phyloP scores from a whole-genome alignment of 1,140 invertebrate species.

The Ridgeia piscesae region DNA sequence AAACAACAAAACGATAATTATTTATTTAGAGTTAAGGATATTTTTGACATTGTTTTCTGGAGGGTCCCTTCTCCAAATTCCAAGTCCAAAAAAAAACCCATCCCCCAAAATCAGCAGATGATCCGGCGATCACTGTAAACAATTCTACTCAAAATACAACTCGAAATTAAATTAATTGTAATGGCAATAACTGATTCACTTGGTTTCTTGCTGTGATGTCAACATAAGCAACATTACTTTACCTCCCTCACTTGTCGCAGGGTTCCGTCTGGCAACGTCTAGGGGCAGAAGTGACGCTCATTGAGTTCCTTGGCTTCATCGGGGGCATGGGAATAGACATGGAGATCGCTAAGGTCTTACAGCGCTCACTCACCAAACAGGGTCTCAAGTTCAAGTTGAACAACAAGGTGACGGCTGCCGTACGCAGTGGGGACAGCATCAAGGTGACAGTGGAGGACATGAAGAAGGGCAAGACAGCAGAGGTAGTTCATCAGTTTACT shows the following conservation, averaged over 20 bases:
- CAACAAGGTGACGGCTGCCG: slow-evolving; percentile 90
- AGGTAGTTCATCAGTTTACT: slow-evolving; percentile 12
- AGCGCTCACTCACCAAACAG: slow-evolving; percentile 80
- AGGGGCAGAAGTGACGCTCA: slow-evolving; percentile 90
- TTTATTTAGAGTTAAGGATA: too few species aligned
- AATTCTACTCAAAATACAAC: too few species aligned
- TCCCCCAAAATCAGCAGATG: too few species aligned
- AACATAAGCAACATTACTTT: slow-evolving; percentile 21
- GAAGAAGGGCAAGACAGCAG: slow-evolving; percentile 74
- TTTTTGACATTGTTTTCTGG: too few species aligned
- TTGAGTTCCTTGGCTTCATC: slow-evolving; percentile 90
- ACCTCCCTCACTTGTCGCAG: slow-evolving; percentile 48
- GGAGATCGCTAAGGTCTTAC: slow-evolving; percentile 95
- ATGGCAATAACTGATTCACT: background rate
- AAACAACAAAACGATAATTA: too few species aligned
- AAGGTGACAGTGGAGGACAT: slow-evolving; percentile 80
- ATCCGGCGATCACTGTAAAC: background rate
- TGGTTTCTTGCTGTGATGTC: slow-evolving; percentile 24
- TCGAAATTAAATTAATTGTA: background rate
- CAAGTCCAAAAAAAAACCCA: too few species aligned
- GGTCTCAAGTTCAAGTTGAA: slow-evolving; percentile 93
- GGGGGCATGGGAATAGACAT: slow-evolving; percentile 95
- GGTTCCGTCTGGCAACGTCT: slow-evolving; percentile 92
- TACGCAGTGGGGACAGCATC: slow-evolving; percentile 70
- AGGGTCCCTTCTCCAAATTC: too few species aligned